Base-by-base conservation (phyloP, 2,797 vertebrate species). In the Acipenser oxyrinchus region DNA sequence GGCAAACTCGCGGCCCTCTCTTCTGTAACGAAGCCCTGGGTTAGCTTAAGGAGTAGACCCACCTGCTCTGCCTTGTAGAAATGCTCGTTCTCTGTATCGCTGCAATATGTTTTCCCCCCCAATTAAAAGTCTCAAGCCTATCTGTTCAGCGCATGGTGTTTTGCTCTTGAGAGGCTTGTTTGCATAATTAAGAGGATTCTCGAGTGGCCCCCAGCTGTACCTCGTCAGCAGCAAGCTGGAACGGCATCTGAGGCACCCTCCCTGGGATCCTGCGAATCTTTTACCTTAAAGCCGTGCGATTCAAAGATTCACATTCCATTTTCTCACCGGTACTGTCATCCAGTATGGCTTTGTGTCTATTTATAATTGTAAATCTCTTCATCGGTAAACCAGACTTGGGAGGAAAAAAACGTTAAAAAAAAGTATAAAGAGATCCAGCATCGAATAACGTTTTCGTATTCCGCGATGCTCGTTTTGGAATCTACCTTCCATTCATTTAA, bases 61-160 rank as follows among this genome's bases (percentile, higher is more conserved):
- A 62, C 48, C 18, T 10, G 18, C 60, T 10, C 37, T 8, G 12
- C 60, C 37, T 8, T 8, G 8, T 62, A 71, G 72, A 66, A 71
- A 55, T 66, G 67, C 68, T 74, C 69, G 65, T 63, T 68, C 78
- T 73, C 70, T 63, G 15, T 48, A 11, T 72, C 67, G 60, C 57
- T 60, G 62, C 74, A 79, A 73, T 82, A 81, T 81, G 79, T 73
- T 81, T 75, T 55, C n/a, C 66, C 78, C 15, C 77, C 76, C 73
- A 79, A 73, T 83, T 81, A 81, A 73, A 75, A 65, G 12, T 76
- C 68, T 72, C 67, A 58, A 67, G 64, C 69, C 67, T 61, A 71
- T 77, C 68, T 76, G 74, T 12, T 74, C 2, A 6, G 70, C 67
- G 75, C 71, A 70, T 76, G 71, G 68, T 69, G 78, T 75, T 71